Evolutionary conservation across 2,113 vertebrate genomes (phyloP), one percentile per base, ranked within the genome.

Genomic region (Hippocampus mohnikei): DNA sequence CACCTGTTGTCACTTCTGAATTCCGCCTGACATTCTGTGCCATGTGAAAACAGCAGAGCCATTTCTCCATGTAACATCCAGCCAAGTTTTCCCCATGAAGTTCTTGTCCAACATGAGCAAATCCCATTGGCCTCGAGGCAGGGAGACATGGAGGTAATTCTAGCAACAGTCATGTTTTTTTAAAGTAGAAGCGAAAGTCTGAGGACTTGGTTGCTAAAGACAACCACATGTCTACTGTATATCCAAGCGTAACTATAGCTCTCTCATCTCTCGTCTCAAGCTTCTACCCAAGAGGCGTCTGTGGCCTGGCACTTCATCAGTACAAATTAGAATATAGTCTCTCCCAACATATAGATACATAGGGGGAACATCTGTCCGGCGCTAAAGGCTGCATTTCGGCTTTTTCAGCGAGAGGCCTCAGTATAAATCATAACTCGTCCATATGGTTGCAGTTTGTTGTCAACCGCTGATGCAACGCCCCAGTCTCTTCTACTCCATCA

Each of bases 281-380:
- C 90, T 88, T 89, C 75, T 90, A 91, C 91, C 90, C 27, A 83
- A 85, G 85, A 91, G 94, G 91, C 92, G 93, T 89, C 93, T 93
- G 92, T 87, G 92, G 93, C 89, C 88, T 93, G 93, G 93, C 93
- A 87, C 62, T 37, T 69, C 80, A 84, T 93, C 93, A 91, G 89
- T 81, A 69, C 75, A 79, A 88, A 90, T 87, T 83, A 90, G 90
- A 80, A 82, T 78, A 84, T 84, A 85, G 84, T 88, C 85, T 75
- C 79, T 91, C 90, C 81, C 85, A 77, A 88, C 85, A 64, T 84
- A 87, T 78, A 81, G 86, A 87, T 81, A 71, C 64, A 53, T 75
- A 25, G 12, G 21, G 41, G 62, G 13, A 84, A 76, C 74, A 60
- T 76, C 81, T 66, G 29, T 82, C 80, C 77, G 59, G 77, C 80